Evolutionary conservation across 2,888 invertebrate species (phyloP), one percentile per base, ranked within the genome.

Genomic region (Rhimphoctona megacephalus): DNA sequence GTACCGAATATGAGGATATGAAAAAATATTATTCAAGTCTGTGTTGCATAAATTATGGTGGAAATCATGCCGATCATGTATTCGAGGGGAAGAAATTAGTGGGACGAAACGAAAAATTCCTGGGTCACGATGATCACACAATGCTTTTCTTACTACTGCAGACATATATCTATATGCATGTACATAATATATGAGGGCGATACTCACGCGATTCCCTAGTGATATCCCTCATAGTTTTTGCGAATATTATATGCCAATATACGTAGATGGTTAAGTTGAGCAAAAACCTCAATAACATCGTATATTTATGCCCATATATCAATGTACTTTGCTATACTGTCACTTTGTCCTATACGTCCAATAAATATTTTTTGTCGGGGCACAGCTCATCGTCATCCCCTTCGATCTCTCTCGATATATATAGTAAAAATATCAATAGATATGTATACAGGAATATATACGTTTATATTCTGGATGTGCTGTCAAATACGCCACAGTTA

Each of bases 291-390:
- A 69, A 54, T 54, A 67, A 69, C 67, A 25, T 64, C 30, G 30
- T n/a, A n/a, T 61, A 49, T 64, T 36, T 30, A 70, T 70, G 33
- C n/a, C 54, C 54, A 74, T 25, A 39, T 61, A 57, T n/a, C 43
- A 46, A 46, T 69, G 57, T 22, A 22, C 49, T 49, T 64, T 7
- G 25, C 39, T 43, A 46, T 76, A 76, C 30, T 46, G 64, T 66
- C 49, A 30, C 25, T 25, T 19, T 30, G 46, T 36, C 69, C 69
- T 52, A 43, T 67, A 73, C 30, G 14, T 43, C 76, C 54, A 64
- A 85, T 85, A 81, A 77, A 81, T 85, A 85, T 81, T 77, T 81
- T 54, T 49, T 64, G 64, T 77, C 72, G 19, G 54, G 43, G 43
- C 43, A 43, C 2, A 46, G 66, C 54, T 72, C 66, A 61, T 66